Base-by-base conservation (phyloP, 2,797 vertebrate species). In the Enteromius viviparus region DNA sequence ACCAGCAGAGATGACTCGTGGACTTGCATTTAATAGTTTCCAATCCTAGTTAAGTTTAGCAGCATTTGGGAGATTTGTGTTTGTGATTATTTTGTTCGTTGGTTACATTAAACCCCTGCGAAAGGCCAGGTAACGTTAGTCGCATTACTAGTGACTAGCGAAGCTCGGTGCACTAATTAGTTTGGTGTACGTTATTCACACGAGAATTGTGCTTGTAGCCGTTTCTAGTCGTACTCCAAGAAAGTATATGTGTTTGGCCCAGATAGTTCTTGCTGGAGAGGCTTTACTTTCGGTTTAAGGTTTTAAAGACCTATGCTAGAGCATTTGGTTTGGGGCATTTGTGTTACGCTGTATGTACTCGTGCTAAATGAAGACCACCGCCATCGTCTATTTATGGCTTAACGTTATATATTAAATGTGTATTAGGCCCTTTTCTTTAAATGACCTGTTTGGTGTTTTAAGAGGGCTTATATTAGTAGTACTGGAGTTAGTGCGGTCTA, bases 201-300 rank as follows among this genome's bases (percentile, higher is more conserved):
- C 9, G 15, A 6, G 3, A 65, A 37, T 26, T 34, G 23, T 69
- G 47, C 1, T 69, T 32, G 23, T 23, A 32, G 34, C 3, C 12
- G 21, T 70, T 81, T 74, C 11, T 34, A 74, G n/a, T 65, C 66
- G 4, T 9, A 42, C 12, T 75, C 10, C 3, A 55, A 3, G 23
- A 5, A 34, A 14, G 34, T 55, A 40, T 58, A 37, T 2, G 7
- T 72, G 21, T 75, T 75, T 42, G 45, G 9, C 19, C 15, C 11
- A 76, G 80, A 80, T 64, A 40, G 37, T 9, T 40, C 29, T 6
- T 51, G 81, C 1, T 79, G n/a, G 21, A 65, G 3, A 58, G 32
- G n/a, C 58, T 83, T 81, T 76, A 81, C 72, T 81, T 84, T 86
- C 72, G 78, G 29, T 86, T 80, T 82, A 66, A 78, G 21, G 34